Evolutionary conservation across 2,888 invertebrate genomes (phyloP).

Genomic region (Gastracanthus pulcherrimus): DNA sequence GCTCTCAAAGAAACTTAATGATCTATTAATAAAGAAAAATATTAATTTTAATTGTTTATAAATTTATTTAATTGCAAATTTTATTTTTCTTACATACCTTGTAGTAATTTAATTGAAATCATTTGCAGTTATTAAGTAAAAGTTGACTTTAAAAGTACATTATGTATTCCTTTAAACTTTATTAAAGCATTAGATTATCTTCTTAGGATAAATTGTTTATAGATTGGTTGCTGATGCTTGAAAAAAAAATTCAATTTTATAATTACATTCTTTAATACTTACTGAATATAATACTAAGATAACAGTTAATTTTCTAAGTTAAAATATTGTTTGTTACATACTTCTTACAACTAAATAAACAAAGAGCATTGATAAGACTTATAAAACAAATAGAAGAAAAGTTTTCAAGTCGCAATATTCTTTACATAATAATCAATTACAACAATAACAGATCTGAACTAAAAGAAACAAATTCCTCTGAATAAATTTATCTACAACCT

Average conservation of each 20-base stretch:
- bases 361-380: neutral
- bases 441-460: neutral
- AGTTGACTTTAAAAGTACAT: neutral
- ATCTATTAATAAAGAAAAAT: conserved; percentile 6
- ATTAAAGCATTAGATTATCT: neutral
- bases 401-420: neutral
- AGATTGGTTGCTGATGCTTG: neutral
- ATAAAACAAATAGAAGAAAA: neutral
- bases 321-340: neutral
- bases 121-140: neutral
- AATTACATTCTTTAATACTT: neutral
- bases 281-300: neutral
- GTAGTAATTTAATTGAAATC: neutral
- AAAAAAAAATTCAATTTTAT: neutral
- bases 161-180: neutral
- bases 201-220: neutral
- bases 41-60: neutral
- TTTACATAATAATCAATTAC: neutral
- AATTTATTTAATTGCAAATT: neutral
- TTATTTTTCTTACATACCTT: neutral
- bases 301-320: neutral
- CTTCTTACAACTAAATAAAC: neutral
- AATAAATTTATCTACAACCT: neutral
- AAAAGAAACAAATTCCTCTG: neutral
- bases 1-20: neutral